Percentiles rank a stretch among this genome's conserved stretches.
Evolutionary conservation across 1,140 invertebrate species (phyloP).

Genomic region (Danaus plexippus): DNA sequence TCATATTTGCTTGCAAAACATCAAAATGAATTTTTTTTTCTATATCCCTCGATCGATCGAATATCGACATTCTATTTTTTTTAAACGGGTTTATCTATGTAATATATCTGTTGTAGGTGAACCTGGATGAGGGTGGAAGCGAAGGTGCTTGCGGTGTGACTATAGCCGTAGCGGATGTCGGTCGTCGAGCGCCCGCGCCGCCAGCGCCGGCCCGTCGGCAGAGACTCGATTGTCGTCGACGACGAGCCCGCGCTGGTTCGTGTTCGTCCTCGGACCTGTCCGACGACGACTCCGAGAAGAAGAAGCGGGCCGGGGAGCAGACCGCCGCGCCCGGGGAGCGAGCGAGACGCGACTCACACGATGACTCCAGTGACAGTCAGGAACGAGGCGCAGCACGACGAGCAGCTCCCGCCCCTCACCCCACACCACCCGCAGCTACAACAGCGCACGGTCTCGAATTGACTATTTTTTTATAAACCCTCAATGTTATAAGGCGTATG

Average conservation of each 20-base stretch:
- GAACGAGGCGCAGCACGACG: slow-evolving; percentile 69
- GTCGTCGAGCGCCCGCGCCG: slow-evolving; percentile 37
- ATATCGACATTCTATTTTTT: too few species aligned
- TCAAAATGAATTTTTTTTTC: too few species aligned
- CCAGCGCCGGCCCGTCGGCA: slow-evolving; percentile 38
- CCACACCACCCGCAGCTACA: slow-evolving; percentile 56
- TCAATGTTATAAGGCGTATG: too few species aligned
- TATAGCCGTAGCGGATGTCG: slow-evolving; percentile 21
- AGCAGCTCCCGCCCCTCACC: slow-evolving; percentile 46
- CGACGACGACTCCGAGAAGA: slow-evolving; percentile 89
- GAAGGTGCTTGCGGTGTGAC: slow-evolving; percentile 9
- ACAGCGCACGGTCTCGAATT: slow-evolving; percentile 21
- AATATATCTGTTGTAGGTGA: slow-evolving; percentile 38
- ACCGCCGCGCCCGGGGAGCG: slow-evolving; percentile 73
- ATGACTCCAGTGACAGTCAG: slow-evolving; percentile 77
- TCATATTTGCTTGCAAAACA: too few species aligned
- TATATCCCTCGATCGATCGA: too few species aligned
- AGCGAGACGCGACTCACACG: slow-evolving; percentile 80
- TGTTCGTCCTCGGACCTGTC: slow-evolving; percentile 92
- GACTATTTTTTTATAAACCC: too few species aligned
- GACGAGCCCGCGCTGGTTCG: slow-evolving; percentile 81
- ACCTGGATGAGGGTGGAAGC: slow-evolving; percentile 46
- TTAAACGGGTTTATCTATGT: neutral
- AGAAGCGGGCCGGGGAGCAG: slow-evolving; percentile 81
- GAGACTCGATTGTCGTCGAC: slow-evolving; percentile 67